These are phyloP conservation scores for Trichopoda pennipes DNA, from an alignment of 2,888 invertebrate genomes.

Conservation along the genomic window DNA sequence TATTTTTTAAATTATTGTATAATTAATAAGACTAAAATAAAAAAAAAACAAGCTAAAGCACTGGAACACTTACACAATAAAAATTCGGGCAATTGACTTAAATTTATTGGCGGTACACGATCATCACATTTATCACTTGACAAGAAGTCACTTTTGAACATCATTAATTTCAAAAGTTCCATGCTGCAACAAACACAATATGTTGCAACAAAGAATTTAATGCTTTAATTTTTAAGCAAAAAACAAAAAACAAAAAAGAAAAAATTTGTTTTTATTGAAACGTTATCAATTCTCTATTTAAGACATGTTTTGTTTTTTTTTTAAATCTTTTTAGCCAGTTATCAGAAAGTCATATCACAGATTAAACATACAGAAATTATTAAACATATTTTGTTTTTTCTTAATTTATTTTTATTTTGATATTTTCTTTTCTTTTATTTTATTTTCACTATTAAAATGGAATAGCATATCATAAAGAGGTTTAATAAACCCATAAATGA, in stretches of 20 bases:
- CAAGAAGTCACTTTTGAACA: constrained; percentile 81
- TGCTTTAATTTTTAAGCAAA: constrained; percentile 22
- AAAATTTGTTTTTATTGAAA: neutral
- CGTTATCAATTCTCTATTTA: neutral
- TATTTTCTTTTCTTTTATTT: constrained; percentile 5
- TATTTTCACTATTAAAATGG: neutral
- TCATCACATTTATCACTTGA: constrained; percentile 82
- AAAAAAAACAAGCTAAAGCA: neutral
- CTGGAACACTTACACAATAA: constrained; percentile 85
- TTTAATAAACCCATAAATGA: neutral
- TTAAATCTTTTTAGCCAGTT: constrained; percentile 7
- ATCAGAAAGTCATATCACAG: constrained; percentile 33
- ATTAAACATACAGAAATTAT: neutral
- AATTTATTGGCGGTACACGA: constrained; percentile 87
- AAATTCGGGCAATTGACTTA: constrained; percentile 88
- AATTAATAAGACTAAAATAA: no score
- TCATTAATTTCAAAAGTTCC: constrained; percentile 81
- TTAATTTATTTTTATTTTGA: neutral
- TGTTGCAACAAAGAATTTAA: constrained; percentile 54
- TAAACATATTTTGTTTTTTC: neutral
- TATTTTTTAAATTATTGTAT: neutral
- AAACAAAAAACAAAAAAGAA: neutral
- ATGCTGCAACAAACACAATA: constrained; percentile 72
- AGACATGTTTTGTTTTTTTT: neutral
- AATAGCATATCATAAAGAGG: neutral